These are phyloP conservation scores for Silurus lanzhouensis DNA, from an alignment of 2,797 vertebrate genomes.

Conservation along the genomic window DNA sequence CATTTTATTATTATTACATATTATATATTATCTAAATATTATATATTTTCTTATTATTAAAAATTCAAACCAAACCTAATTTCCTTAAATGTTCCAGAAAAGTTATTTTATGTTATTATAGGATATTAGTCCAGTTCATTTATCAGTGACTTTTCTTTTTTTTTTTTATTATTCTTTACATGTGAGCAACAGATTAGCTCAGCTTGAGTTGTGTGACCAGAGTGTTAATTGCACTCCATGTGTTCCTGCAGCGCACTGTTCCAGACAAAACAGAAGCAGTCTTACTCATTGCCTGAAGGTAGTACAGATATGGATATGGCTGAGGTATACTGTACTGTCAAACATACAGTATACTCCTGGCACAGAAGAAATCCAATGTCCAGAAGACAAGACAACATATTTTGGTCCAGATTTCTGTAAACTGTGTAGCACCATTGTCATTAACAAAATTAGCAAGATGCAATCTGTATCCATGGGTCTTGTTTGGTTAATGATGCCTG, in stretches of 20 bases:
- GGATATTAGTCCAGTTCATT: background rate
- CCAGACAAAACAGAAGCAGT: conserved; percentile 37
- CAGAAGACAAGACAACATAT: background rate
- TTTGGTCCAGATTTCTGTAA: background rate
- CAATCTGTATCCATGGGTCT: background rate
- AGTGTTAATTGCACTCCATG: conserved; percentile 57
- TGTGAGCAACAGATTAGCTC: conserved; percentile 54
- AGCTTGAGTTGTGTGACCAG: conserved; percentile 46
- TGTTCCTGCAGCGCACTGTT: conserved; percentile 40
- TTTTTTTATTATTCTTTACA: conserved; percentile 28
- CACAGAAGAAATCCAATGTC: background rate
- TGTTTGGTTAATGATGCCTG: background rate
- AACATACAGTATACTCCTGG: background rate
- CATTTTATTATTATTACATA: background rate
- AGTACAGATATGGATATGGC: conserved; percentile 36
- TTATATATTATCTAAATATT: too few relatives aligned
- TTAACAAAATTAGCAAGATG: background rate
- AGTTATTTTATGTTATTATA: background rate
- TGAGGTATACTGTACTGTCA: conserved; percentile 31
- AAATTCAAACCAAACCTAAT: background rate
- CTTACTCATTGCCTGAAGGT: conserved; percentile 37
- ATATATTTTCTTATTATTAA: too few relatives aligned
- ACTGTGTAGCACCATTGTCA: background rate
- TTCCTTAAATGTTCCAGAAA: background rate
- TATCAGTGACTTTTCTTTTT: background rate